These are phyloP conservation scores for Ceraclea dissimilis DNA, from an alignment of 2,888 invertebrate genomes.

Conservation along the genomic window DNA sequence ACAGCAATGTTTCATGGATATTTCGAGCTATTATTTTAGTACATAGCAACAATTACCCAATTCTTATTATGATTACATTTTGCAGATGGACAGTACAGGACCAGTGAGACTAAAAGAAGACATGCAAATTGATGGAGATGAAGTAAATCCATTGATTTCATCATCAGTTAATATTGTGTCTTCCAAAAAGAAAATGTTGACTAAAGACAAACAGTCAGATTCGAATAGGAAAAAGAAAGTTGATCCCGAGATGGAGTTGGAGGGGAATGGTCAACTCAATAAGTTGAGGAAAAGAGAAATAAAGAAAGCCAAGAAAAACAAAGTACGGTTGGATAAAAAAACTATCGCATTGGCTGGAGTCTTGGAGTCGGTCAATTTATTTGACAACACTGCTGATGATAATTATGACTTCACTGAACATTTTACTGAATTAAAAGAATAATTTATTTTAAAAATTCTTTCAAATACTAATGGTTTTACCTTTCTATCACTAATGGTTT, in stretches of 20 bases:
- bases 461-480: no score
- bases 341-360: slow-evolving; percentile 56
- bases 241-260: slow-evolving; percentile 60
- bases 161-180: slow-evolving; percentile 39
- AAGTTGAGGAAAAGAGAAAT: slow-evolving; percentile 52
- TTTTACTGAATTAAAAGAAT: slow-evolving; percentile 34
- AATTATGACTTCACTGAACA: slow-evolving; percentile 58
- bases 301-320: slow-evolving; percentile 45
- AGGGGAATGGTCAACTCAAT: slow-evolving; percentile 64
- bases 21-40: no score
- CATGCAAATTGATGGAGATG: slow-evolving; percentile 51
- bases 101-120: slow-evolving; percentile 44
- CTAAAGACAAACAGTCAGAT: slow-evolving; percentile 26
- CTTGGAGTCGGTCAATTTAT: slow-evolving; percentile 52
- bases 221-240: slow-evolving; percentile 37
- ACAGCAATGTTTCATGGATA: no score
- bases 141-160: slow-evolving; percentile 37
- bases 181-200: slow-evolving; percentile 32
- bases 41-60: no score
- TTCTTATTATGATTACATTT: no score
- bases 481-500: no score
- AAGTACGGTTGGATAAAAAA: slow-evolving; percentile 52
- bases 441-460: neutral
- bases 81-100: slow-evolving; percentile 55
- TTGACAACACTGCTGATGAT: slow-evolving; percentile 35